A percentile compares a stretch with the other conserved stretches of the same genome.
Evolutionary conservation across 2,113 vertebrate species (phyloP).

Genomic region (Sebastes schlegelii): DNA sequence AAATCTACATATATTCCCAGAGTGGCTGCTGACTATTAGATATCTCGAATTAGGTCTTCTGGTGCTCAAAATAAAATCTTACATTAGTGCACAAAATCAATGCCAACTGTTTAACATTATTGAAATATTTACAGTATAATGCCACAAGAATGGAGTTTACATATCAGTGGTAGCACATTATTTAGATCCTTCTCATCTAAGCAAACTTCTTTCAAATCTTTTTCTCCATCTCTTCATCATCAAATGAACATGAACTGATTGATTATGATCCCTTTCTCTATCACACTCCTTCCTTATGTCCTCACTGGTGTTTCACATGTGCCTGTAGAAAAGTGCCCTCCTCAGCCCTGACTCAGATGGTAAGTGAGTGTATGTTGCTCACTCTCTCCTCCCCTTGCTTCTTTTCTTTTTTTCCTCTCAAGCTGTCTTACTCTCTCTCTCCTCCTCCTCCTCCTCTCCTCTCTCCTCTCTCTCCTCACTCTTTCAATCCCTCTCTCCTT

Average conservation of each 20-base stretch:
- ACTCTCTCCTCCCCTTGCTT: conserved; percentile 60
- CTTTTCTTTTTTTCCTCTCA: conserved; percentile 47
- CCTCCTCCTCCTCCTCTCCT: conserved; percentile 37
- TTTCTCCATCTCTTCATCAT: neutral
- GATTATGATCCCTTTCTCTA: neutral
- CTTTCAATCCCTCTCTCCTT: conserved; percentile 63
- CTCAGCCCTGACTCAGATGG: conserved; percentile 69
- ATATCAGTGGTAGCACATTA: neutral
- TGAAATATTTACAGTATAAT: neutral
- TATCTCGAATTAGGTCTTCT: neutral
- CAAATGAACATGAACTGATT: neutral
- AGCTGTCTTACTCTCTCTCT: conserved; percentile 57
- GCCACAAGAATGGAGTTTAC: neutral
- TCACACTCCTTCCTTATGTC: conserved; percentile 20
- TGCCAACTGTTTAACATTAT: neutral
- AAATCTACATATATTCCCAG: neutral
- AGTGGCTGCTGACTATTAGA: neutral
- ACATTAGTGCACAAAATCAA: neutral
- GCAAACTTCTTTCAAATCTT: neutral
- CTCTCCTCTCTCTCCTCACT: conserved; percentile 50
- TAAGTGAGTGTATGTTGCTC: conserved; percentile 55
- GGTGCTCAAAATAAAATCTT: neutral
- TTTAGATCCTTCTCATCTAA: neutral
- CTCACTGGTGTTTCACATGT: conserved; percentile 47
- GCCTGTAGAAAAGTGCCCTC: conserved; percentile 62